Evolutionary conservation across 2,888 invertebrate genomes (phyloP).

Genomic region (Himalopsyche anomala): DNA sequence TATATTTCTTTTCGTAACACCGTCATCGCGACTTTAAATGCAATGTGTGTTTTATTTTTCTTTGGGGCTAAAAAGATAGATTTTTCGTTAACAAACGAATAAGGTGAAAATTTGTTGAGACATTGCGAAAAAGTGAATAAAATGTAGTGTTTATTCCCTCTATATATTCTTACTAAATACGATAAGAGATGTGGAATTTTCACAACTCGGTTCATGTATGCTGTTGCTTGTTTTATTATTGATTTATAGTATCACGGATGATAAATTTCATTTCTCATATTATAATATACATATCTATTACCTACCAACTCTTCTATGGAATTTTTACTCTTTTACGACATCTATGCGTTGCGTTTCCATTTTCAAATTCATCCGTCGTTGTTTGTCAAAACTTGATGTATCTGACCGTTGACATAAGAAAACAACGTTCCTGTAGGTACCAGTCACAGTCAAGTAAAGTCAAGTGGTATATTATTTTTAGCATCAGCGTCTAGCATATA

Average conservation of each 20-base stretch:
- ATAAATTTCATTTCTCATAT: too few relatives aligned
- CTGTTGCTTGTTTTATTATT: too few relatives aligned
- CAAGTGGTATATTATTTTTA: conserved; percentile 60
- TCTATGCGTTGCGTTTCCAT: neutral
- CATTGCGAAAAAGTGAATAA: too few relatives aligned
- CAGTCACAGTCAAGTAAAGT: conserved; percentile 36
- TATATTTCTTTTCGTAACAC: neutral
- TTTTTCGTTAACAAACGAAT: neutral
- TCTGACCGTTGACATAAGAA: conserved; percentile 40
- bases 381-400: conserved; percentile 25
- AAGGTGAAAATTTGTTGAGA: too few relatives aligned
- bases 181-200: too few relatives aligned
- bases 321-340: too few relatives aligned
- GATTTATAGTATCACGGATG: too few relatives aligned
- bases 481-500: conserved; percentile 21
- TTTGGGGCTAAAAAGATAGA: neutral
- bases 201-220: too few relatives aligned
- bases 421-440: neutral
- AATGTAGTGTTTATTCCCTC: too few relatives aligned
- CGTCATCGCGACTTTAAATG: conserved; percentile 3
- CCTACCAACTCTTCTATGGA: too few relatives aligned
- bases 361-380: neutral
- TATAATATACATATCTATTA: too few relatives aligned
- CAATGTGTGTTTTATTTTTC: neutral
- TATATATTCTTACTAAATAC: too few relatives aligned